Conservation (phyloP, 2,113 vertebrate species). For the Patagioenas fasciata region DNA sequence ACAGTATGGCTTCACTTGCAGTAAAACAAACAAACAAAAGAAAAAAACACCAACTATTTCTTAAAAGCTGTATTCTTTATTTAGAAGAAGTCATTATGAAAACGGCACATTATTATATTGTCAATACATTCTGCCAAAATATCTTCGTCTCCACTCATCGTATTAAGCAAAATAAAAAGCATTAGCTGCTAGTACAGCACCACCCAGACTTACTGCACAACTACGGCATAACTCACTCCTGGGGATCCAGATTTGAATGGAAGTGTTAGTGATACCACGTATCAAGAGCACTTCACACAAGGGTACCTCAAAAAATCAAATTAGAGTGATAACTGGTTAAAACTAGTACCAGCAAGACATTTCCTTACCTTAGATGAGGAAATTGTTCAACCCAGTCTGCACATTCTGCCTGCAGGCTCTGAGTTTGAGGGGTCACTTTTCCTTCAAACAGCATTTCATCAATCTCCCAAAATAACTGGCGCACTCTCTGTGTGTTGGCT, state of each 20-base stretch:
- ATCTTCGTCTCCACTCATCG: background rate
- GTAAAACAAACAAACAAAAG: background rate
- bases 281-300: background rate
- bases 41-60: too few species aligned
- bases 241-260: background rate
- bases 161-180: background rate
- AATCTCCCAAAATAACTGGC: slow-evolving; percentile 81
- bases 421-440: slow-evolving; percentile 73
- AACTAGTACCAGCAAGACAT: background rate
- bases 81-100: background rate
- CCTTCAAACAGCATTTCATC: slow-evolving; percentile 88
- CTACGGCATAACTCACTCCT: background rate
- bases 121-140: background rate
- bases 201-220: background rate
- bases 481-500: slow-evolving; percentile 78
- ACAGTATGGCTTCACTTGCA: background rate
- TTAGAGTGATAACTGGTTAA: background rate
- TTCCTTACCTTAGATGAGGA: slow-evolving; percentile 81
- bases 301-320: background rate
- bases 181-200: background rate
- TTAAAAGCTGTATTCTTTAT: background rate
- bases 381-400: slow-evolving; percentile 79
- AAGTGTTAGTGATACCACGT: background rate
- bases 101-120: background rate
- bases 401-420: slow-evolving; percentile 79